Evolutionary conservation across 2,888 invertebrate genomes (phyloP).

Genomic region (Dolichomitus sp.): DNA sequence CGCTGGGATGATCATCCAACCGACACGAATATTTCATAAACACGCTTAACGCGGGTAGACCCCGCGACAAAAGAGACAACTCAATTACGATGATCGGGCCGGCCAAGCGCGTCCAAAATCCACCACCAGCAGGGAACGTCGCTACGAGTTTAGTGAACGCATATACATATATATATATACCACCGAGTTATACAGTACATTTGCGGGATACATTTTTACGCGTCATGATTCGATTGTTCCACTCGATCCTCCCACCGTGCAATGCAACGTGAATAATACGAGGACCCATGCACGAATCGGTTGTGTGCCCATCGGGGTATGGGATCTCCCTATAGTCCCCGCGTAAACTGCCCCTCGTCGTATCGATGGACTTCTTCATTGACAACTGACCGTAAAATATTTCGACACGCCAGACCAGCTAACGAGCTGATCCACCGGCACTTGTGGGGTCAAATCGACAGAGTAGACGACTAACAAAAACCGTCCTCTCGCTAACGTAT

Average conservation of each 20-base stretch:
- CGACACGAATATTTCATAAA: slow-evolving; percentile 68
- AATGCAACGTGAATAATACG: slow-evolving; percentile 5
- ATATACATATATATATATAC: slow-evolving; percentile 4
- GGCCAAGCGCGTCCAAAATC: slow-evolving; percentile 36
- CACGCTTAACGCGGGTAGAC: slow-evolving; percentile 59
- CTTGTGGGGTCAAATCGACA: background rate
- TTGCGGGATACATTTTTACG: slow-evolving; percentile 46
- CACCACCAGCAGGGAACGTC: slow-evolving; percentile 37
- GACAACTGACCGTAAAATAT: slow-evolving; percentile 51
- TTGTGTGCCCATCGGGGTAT: slow-evolving; percentile 4
- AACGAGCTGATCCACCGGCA: background rate
- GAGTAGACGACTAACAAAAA: background rate
- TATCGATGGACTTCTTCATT: slow-evolving; percentile 42
- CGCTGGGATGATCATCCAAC: slow-evolving; percentile 54
- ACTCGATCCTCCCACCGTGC: slow-evolving; percentile 9
- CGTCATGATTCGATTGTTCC: slow-evolving; percentile 54
- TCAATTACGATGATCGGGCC: slow-evolving; percentile 62
- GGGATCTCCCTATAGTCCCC: background rate
- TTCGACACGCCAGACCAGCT: background rate
- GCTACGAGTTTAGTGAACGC: slow-evolving; percentile 1
- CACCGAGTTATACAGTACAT: background rate
- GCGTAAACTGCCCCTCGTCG: background rate
- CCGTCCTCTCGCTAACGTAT: background rate
- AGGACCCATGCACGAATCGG: slow-evolving; percentile 1
- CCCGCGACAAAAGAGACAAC: slow-evolving; percentile 61